These are phyloP conservation scores for Mionectes macconnelli DNA, from an alignment of 2,113 vertebrate genomes.

Conservation along the genomic window DNA sequence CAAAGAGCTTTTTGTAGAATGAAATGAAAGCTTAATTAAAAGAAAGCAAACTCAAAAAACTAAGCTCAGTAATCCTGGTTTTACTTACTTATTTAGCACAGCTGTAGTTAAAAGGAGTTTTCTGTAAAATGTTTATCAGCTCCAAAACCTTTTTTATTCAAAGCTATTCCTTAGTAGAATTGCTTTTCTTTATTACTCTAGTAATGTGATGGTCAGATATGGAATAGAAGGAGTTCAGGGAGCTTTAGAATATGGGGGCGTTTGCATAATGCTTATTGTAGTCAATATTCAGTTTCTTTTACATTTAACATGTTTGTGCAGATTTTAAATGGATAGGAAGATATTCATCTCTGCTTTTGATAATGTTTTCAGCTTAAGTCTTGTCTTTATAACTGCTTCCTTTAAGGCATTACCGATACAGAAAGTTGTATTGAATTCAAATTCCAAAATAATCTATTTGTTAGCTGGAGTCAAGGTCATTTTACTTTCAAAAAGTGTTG, in stretches of 20 bases:
- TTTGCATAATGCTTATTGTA: neutral
- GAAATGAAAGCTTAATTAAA: constrained; percentile 49
- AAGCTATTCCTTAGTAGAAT: neutral
- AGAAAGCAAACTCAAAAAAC: neutral
- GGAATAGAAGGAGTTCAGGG: neutral
- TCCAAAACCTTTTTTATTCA: constrained; percentile 48
- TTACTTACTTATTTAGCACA: constrained; percentile 53
- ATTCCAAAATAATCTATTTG: neutral
- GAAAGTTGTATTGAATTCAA: neutral
- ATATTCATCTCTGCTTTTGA: neutral
- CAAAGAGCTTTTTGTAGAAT: constrained; percentile 54
- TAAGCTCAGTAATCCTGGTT: neutral
- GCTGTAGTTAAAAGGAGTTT: constrained; percentile 40
- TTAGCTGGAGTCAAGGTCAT: neutral
- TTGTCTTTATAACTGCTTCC: neutral
- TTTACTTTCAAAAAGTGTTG: neutral
- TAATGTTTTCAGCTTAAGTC: neutral
- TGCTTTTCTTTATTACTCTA: neutral
- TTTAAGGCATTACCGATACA: neutral
- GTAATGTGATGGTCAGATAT: neutral
- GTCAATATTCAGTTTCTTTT: neutral
- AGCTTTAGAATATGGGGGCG: neutral
- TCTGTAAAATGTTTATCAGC: constrained; percentile 23
- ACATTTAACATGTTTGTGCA: neutral
- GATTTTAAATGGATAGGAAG: neutral